Evolutionary conservation across 2,888 invertebrate genomes (phyloP).

Genomic region (Trissolcus brochymenae): DNA sequence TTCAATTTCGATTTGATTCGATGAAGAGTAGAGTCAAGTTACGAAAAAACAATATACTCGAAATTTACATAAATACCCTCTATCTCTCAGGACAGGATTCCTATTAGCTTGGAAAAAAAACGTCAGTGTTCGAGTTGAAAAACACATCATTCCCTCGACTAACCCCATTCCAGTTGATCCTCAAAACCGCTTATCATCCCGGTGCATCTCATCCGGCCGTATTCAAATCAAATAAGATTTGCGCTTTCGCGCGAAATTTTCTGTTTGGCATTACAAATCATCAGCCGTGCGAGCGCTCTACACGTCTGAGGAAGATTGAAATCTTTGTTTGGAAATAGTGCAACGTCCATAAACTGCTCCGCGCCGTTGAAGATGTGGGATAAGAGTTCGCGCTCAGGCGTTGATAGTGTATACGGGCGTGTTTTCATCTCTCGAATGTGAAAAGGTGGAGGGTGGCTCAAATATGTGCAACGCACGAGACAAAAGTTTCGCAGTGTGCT

Average conservation of each 20-base stretch:
- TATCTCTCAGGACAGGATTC: constrained; percentile 9
- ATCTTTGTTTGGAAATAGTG: constrained; percentile 56
- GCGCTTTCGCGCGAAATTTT: constrained; percentile 43
- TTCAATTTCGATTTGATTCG: no score
- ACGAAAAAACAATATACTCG: neutral
- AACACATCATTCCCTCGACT: constrained; percentile 35
- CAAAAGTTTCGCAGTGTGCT: no score
- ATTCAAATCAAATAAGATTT: constrained; percentile 54
- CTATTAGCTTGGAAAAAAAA: constrained; percentile 17
- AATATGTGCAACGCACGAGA: no score
- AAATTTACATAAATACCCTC: constrained; percentile 17
- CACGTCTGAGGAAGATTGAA: constrained; percentile 57
- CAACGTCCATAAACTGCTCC: constrained; percentile 49
- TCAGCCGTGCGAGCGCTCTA: constrained; percentile 49
- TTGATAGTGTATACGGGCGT: neutral
- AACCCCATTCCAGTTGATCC: constrained; percentile 27
- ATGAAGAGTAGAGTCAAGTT: neutral
- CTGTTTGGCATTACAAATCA: constrained; percentile 55
- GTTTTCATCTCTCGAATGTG: constrained; percentile 1
- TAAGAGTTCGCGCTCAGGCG: constrained; percentile 29
- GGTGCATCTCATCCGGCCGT: constrained; percentile 44
- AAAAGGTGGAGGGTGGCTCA: no score
- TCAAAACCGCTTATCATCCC: constrained; percentile 46
- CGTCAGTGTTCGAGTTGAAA: constrained; percentile 26
- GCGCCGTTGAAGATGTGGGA: constrained; percentile 30